Base-by-base conservation (phyloP, 2,113 vertebrate genomes). In the Alouatta palliata region DNA sequence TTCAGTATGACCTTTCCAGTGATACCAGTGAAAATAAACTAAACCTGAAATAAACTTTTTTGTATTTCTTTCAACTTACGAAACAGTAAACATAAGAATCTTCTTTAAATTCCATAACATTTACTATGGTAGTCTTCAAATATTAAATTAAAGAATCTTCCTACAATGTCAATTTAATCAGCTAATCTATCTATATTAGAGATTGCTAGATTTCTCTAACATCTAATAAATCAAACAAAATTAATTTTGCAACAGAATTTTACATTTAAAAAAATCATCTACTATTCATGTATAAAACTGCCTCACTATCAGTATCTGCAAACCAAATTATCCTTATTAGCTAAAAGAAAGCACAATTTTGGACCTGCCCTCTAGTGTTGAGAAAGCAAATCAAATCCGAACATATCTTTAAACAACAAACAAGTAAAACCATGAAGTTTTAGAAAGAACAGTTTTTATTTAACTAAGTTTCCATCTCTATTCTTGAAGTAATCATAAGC, bases 281-380 rank as follows among this genome's bases (percentile, higher is more conserved):
- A 96, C 93, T 94, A 97, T 58, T 87, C 70, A 93, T 1, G n/a
- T 94, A 93, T 87, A 97, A 95, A 73, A 97, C 77, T 83, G 93
- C 92, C 97, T 97, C 87, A 90, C 49, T 98, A 86, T 98, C 90
- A 98, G 76, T 98, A 97, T 97, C 40, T 87, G 91, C 43, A 98
- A 98, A 98, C 97, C 97, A 97, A 97, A 98, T 96, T 94, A 96
- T 91, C 98, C 96, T 98, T 97, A 98, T 97, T 98, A 97, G 97
- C 83, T 98, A 64, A 93, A 97, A 98, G 96, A 98, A 98, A 98
- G 97, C 96, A 98, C 90, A 98, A 98, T 97, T 98, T 98, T 98
- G 98, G 98, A 98, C 98, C 98, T 99, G 99, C 99, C 99, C 99
- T 99, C 99, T 99, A 99, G 99, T 98, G 99, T 99, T 98, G 98